Conservation (phyloP, 1,140 invertebrate species). For the Antheraea pernyi region DNA sequence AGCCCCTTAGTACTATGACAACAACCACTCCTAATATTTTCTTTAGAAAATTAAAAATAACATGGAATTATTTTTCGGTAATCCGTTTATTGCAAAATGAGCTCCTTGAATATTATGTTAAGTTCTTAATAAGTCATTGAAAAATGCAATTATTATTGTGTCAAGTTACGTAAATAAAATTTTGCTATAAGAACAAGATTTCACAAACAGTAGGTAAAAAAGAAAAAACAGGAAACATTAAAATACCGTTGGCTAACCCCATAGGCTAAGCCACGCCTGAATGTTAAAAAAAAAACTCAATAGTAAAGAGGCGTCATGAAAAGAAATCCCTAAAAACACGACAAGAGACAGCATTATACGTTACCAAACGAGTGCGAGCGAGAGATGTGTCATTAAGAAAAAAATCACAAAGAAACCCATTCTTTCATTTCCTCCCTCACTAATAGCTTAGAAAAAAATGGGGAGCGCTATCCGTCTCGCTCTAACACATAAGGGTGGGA, state of each 20-base stretch:
- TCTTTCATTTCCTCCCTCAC: conserved; percentile 77
- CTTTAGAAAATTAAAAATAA: background rate
- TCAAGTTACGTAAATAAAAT: background rate
- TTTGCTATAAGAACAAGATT: conserved; percentile 10
- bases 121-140: too few species aligned
- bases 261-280: conserved; percentile 72
- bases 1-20: conserved; percentile 10
- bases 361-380: conserved; percentile 45
- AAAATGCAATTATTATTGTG: background rate
- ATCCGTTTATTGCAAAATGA: background rate
- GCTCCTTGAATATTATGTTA: background rate
- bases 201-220: conserved; percentile 56
- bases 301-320: conserved; percentile 71
- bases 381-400: conserved; percentile 64
- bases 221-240: conserved; percentile 39
- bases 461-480: conserved; percentile 54
- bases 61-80: background rate
- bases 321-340: conserved; percentile 66
- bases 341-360: conserved; percentile 46
- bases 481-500: conserved; percentile 60
- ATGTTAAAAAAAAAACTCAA: conserved; percentile 65
- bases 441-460: conserved; percentile 77
- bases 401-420: conserved; percentile 75
- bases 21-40: conserved; percentile 17
- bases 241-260: conserved; percentile 67